Evolutionary conservation across 2,888 invertebrate species (phyloP).

Genomic region (Lasioglossum lativentre): DNA sequence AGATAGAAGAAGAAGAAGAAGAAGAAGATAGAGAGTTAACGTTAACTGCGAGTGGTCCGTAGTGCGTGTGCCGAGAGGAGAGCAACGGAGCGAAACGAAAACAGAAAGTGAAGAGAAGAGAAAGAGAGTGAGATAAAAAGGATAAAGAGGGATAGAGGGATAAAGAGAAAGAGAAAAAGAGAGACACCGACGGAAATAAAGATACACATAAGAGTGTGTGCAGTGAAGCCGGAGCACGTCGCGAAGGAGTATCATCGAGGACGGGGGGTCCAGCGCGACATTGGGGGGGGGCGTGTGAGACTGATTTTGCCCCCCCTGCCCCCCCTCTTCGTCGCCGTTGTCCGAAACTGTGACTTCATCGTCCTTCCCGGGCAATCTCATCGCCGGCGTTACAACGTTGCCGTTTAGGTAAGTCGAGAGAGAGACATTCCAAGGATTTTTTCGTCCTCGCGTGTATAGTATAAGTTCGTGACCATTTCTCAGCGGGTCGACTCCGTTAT

Average conservation of each 20-base stretch:
- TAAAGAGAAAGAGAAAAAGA: neutral
- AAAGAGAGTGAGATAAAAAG: neutral
- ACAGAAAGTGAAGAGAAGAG: neutral
- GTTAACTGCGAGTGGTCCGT: conserved; percentile 47
- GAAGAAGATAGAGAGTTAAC: conserved; percentile 33
- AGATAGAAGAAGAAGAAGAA: too few relatives aligned
- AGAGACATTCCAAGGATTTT: conserved; percentile 35
- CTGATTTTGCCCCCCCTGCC: conserved; percentile 72
- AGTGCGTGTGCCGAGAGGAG: conserved; percentile 14
- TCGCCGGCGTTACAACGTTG: conserved; percentile 57
- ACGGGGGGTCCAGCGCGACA: conserved; percentile 63
- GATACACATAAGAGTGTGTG: conserved; percentile 50
- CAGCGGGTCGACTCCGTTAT: neutral
- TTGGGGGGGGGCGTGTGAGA: conserved; percentile 73
- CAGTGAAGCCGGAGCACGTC: conserved; percentile 49
- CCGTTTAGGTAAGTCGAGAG: conserved; percentile 63
- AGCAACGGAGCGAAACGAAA: conserved; percentile 13
- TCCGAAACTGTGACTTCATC: conserved; percentile 48
- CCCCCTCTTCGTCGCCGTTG: conserved; percentile 54
- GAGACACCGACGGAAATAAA: neutral
- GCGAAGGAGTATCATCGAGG: conserved; percentile 48
- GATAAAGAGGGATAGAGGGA: neutral
- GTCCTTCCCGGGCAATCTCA: conserved; percentile 34
- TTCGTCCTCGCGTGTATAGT: neutral
- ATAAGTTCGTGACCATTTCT: neutral